These are phyloP conservation scores for Macrobrachium rosenbergii DNA, from an alignment of 1,140 invertebrate species.

Conservation along the genomic window DNA sequence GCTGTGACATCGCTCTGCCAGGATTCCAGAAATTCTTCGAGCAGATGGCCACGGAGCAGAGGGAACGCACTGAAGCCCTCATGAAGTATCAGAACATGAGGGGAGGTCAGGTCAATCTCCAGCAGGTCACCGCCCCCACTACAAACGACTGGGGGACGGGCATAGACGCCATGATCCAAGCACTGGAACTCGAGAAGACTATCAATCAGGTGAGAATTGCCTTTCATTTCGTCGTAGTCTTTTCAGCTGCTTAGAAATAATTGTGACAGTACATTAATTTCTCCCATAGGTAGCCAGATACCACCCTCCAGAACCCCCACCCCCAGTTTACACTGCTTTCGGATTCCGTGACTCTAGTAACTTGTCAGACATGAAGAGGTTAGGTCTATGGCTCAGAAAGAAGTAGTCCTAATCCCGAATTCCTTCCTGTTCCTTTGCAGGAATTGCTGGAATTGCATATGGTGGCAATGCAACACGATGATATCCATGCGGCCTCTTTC, in stretches of 20 bases:
- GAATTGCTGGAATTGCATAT: slow-evolving; percentile 74
- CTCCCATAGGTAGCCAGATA: too few relatives aligned
- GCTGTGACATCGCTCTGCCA: slow-evolving; percentile 83
- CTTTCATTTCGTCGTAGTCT: not conserved
- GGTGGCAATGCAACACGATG: slow-evolving; percentile 77
- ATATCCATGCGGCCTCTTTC: slow-evolving; percentile 81
- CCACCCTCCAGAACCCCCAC: too few relatives aligned
- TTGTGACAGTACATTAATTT: too few relatives aligned
- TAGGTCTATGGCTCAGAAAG: too few relatives aligned
- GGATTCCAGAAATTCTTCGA: slow-evolving; percentile 82
- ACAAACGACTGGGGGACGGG: slow-evolving; percentile 77
- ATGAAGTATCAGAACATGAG: slow-evolving; percentile 82
- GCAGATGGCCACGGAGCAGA: slow-evolving; percentile 81
- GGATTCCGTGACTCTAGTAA: too few relatives aligned
- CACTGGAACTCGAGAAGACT: slow-evolving; percentile 81
- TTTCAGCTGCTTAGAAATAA: too few relatives aligned
- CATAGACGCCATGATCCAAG: slow-evolving; percentile 79
- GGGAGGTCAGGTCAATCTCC: slow-evolving; percentile 79
- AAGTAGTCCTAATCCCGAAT: too few relatives aligned
- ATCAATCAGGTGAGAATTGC: slow-evolving; percentile 75
- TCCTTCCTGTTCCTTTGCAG: slow-evolving; percentile 69
- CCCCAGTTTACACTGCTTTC: too few relatives aligned
- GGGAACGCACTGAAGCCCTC: slow-evolving; percentile 82
- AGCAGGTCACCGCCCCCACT: slow-evolving; percentile 75
- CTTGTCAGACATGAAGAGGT: too few relatives aligned